A percentile compares a stretch with the other conserved stretches of the same genome.
Evolutionary conservation across 2,113 vertebrate genomes (phyloP).

Genomic region (Corapipo altera): DNA sequence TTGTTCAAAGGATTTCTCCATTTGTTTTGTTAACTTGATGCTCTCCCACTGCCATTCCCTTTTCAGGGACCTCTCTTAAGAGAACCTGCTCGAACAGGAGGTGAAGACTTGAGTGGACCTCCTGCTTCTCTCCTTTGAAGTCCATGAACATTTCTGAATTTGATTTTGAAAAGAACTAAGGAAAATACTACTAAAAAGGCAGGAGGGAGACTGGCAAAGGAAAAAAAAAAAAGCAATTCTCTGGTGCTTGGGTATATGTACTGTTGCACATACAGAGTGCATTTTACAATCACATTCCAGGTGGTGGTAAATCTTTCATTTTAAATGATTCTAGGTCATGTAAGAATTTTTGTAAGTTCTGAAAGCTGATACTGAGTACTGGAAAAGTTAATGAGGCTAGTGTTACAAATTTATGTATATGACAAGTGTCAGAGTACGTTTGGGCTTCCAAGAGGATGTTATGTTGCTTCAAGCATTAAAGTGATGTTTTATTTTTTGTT

Average conservation of each 20-base stretch:
- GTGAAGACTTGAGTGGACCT: slow-evolving; percentile 30
- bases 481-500: background rate
- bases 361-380: background rate
- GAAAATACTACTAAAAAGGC: slow-evolving; percentile 14
- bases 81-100: slow-evolving; percentile 32
- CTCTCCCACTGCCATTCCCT: slow-evolving; percentile 37
- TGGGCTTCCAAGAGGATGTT: background rate
- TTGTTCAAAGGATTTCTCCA: slow-evolving; percentile 17
- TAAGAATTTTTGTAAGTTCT: background rate
- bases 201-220: background rate
- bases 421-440: background rate
- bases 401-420: background rate
- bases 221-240: background rate
- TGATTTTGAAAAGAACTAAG: slow-evolving; percentile 23
- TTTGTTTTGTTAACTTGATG: slow-evolving; percentile 35
- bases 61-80: slow-evolving; percentile 33
- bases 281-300: background rate
- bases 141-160: slow-evolving; percentile 46
- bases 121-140: slow-evolving; percentile 44
- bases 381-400: background rate
- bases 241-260: background rate
- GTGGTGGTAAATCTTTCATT: background rate
- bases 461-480: background rate
- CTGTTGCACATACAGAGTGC: background rate
- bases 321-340: background rate